A percentile compares a stretch with the other conserved stretches of the same genome.
phyloP scores from a whole-genome alignment of 2,113 vertebrate species.

The Dermatemys mawii region DNA sequence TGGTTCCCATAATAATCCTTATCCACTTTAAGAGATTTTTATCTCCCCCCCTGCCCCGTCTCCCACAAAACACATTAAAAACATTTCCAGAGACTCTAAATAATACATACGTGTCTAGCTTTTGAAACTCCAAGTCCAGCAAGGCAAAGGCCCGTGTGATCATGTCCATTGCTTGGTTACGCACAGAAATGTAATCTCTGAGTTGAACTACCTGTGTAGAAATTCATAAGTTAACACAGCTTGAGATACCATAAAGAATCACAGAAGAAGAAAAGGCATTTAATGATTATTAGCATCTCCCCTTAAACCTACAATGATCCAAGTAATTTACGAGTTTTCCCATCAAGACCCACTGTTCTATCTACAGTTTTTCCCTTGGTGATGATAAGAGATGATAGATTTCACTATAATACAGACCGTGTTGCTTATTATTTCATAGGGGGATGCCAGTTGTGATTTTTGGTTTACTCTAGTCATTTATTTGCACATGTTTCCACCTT shows the following conservation, averaged over 20 bases:
- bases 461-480: neutral
- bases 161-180: slow-evolving; percentile 76
- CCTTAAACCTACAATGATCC: neutral
- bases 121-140: slow-evolving; percentile 79
- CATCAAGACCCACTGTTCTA: neutral
- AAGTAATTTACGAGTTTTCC: neutral
- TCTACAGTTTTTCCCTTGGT: neutral
- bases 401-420: neutral
- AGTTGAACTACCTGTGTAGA: slow-evolving; percentile 50
- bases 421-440: neutral
- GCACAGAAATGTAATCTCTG: slow-evolving; percentile 70
- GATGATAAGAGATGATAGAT: neutral
- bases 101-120: slow-evolving; percentile 76
- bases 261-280: neutral
- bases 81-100: neutral
- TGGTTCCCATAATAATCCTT: neutral
- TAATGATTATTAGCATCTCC: neutral
- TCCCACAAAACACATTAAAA: neutral
- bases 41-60: neutral
- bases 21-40: neutral
- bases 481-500: neutral
- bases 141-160: slow-evolving; percentile 77
- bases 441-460: neutral
- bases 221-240: slow-evolving; percentile 2
- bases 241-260: neutral